phyloP scores from a whole-genome alignment of 2,888 invertebrate genomes.

The Heliothis peltigera region DNA sequence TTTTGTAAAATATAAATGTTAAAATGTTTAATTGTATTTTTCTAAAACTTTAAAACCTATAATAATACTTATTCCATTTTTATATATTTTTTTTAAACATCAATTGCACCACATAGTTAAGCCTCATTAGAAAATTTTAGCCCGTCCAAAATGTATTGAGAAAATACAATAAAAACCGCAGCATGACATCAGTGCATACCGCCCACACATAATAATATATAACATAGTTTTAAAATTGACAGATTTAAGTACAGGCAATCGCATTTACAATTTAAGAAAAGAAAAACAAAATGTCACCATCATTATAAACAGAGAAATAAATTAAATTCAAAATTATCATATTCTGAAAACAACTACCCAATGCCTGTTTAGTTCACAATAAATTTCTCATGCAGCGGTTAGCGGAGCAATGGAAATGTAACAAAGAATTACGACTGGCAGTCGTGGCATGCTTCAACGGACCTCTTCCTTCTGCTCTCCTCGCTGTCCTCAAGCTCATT shows the following conservation, averaged over 20 bases:
- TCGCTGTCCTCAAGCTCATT: slow-evolving; percentile 71
- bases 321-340: background rate
- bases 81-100: slow-evolving; percentile 68
- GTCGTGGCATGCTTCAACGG: slow-evolving; percentile 74
- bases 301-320: background rate
- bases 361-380: slow-evolving; percentile 37
- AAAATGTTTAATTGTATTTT: slow-evolving; percentile 34
- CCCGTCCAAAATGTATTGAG: slow-evolving; percentile 50
- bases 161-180: slow-evolving; percentile 38
- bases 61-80: slow-evolving; percentile 54
- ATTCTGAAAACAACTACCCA: slow-evolving; percentile 30
- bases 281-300: background rate
- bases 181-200: slow-evolving; percentile 25
- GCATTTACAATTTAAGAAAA: background rate
- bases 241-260: slow-evolving; percentile 44
- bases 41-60: slow-evolving; percentile 59
- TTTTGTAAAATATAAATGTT: slow-evolving; percentile 37
- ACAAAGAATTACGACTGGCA: slow-evolving; percentile 79
- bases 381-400: slow-evolving; percentile 52
- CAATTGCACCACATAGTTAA: slow-evolving; percentile 71
- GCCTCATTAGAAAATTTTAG: slow-evolving; percentile 68
- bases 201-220: slow-evolving; percentile 14
- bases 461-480: slow-evolving; percentile 79
- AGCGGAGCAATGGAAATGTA: slow-evolving; percentile 47
- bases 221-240: slow-evolving; percentile 54